Evolutionary conservation across 2,113 vertebrate species (phyloP).

Genomic region (Catharus minimus): DNA sequence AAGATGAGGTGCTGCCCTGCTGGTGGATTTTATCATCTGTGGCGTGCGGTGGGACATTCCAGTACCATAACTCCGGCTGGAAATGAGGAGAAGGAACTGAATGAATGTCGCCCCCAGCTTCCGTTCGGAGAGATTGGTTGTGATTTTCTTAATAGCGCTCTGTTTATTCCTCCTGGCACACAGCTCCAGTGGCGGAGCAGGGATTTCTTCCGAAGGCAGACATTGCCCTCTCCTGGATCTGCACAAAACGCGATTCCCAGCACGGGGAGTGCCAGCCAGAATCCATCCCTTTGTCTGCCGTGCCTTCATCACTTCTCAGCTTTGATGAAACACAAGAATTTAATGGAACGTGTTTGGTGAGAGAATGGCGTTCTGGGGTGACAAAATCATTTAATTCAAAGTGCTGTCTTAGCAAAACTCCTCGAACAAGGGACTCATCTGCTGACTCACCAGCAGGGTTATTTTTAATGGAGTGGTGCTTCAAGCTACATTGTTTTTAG

Average conservation of each 20-base stretch:
- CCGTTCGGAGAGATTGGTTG: neutral
- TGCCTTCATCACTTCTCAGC: neutral
- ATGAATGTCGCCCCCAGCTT: neutral
- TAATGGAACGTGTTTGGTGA: neutral
- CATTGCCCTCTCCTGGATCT: constrained; percentile 66
- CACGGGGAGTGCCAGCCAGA: rapidly evolving
- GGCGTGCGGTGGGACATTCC: neutral
- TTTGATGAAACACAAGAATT: neutral
- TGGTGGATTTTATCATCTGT: neutral
- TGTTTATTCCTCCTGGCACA: neutral
- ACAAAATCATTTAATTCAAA: neutral
- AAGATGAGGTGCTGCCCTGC: neutral
- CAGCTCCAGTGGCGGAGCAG: neutral
- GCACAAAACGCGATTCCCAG: rapidly evolving
- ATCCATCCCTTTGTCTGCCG: neutral
- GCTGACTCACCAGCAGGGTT: constrained; percentile 25
- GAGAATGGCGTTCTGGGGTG: neutral
- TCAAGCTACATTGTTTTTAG: neutral
- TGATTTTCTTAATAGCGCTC: neutral
- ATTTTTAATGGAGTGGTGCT: neutral
- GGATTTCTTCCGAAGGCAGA: constrained; percentile 11
- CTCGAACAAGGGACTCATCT: neutral
- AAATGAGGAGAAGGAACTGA: neutral
- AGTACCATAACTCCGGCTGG: neutral
- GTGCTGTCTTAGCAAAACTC: neutral